Percentiles rank a stretch among this genome's conserved stretches.
These are phyloP conservation scores for Thunnus maccoyii DNA, from an alignment of 2,113 vertebrate genomes.

Conservation along the genomic window DNA sequence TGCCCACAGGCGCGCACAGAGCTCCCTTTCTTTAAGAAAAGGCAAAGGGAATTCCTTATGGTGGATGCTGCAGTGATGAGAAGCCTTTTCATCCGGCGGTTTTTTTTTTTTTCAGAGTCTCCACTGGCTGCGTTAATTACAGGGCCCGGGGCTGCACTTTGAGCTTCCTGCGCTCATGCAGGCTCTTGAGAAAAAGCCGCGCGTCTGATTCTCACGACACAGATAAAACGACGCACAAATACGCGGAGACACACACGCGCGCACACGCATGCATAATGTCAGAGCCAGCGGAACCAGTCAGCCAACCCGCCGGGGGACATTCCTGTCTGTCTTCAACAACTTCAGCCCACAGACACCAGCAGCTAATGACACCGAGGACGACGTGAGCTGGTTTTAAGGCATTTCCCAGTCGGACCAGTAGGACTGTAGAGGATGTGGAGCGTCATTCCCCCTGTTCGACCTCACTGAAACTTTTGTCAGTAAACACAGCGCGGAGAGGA, in stretches of 20 bases:
- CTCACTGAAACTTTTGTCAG: slow-evolving; percentile 61
- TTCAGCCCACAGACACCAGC: slow-evolving; percentile 13
- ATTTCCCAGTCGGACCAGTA: neutral
- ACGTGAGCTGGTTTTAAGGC: slow-evolving; percentile 29
- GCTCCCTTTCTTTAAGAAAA: slow-evolving; percentile 63
- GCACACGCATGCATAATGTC: neutral
- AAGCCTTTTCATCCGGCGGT: slow-evolving; percentile 76
- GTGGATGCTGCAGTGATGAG: slow-evolving; percentile 71
- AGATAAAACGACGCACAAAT: slow-evolving; percentile 36
- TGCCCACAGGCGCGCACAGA: slow-evolving; percentile 66
- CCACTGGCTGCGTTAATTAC: slow-evolving; percentile 77
- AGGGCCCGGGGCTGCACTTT: slow-evolving; percentile 79
- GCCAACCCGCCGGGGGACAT: slow-evolving; percentile 53
- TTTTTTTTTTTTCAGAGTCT: slow-evolving; percentile 57
- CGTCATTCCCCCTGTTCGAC: slow-evolving; percentile 7
- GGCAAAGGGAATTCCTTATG: slow-evolving; percentile 58
- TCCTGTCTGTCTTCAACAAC: slow-evolving; percentile 45
- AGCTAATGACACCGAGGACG: neutral
- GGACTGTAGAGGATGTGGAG: slow-evolving; percentile 31
- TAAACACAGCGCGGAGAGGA: neutral
- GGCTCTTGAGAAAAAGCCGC: slow-evolving; percentile 77
- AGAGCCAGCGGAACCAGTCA: slow-evolving; percentile 53
- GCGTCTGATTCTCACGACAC: slow-evolving; percentile 75
- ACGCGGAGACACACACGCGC: neutral
- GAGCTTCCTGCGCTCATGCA: slow-evolving; percentile 67